A percentile compares a stretch with the other conserved stretches of the same genome.
phyloP scores from a whole-genome alignment of 2,888 invertebrate genomes.

The Trachelus stipa region DNA sequence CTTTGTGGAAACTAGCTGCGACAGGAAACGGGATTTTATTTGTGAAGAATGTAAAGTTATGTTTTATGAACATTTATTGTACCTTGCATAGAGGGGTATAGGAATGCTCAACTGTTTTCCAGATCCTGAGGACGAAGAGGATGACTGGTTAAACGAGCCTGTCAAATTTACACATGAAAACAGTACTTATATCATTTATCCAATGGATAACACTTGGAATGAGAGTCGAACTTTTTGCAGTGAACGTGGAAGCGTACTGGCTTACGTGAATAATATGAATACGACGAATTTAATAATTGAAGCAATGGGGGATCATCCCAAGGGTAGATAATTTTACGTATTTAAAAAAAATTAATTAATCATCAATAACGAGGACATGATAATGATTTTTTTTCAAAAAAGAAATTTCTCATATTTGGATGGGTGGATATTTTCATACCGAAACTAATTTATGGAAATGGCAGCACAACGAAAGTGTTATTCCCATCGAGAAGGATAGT shows the following conservation, averaged over 20 bases:
- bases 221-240: slow-evolving; percentile 41
- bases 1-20: slow-evolving; percentile 69
- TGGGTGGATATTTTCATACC: slow-evolving; percentile 35
- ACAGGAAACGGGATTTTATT: slow-evolving; percentile 69
- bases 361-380: background rate
- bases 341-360: background rate
- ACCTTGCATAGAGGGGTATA: background rate
- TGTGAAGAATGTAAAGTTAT: slow-evolving; percentile 62
- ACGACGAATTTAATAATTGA: slow-evolving; percentile 40
- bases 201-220: slow-evolving; percentile 43
- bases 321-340: slow-evolving; percentile 24
- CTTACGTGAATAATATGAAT: slow-evolving; percentile 34
- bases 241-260: slow-evolving; percentile 37
- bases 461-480: slow-evolving; percentile 34
- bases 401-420: slow-evolving; percentile 46
- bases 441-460: slow-evolving; percentile 38
- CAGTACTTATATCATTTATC: slow-evolving; percentile 45
- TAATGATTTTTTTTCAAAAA: background rate
- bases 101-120: background rate
- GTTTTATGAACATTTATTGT: background rate
- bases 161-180: slow-evolving; percentile 39
- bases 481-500: slow-evolving; percentile 27
- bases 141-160: slow-evolving; percentile 45
- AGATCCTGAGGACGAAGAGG: slow-evolving; percentile 42
- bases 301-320: slow-evolving; percentile 50